Conservation (phyloP, 1,140 invertebrate genomes). For the Cataglyphis hispanica region DNA sequence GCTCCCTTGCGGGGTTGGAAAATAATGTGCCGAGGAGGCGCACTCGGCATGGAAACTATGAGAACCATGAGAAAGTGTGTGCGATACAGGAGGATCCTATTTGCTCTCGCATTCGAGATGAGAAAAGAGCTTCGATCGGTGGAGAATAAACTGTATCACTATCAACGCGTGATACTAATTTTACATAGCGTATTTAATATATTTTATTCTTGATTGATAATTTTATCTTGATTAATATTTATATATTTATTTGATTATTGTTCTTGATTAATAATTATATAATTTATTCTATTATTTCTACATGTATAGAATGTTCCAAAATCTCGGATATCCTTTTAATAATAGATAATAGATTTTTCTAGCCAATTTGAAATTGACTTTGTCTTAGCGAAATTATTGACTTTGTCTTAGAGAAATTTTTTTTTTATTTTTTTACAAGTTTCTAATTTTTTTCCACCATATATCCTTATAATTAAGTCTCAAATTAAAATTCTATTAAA, state of each 20-base stretch:
- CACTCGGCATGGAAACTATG: constrained; percentile 38
- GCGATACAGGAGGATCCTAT: background rate
- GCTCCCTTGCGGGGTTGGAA: constrained; percentile 59
- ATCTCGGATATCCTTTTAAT: no score
- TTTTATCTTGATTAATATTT: no score
- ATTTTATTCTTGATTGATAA: background rate
- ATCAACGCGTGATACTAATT: constrained; percentile 38
- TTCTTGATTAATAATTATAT: constrained; percentile 2
- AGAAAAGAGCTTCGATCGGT: background rate
- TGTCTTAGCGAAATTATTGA: no score
- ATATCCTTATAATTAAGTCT: no score
- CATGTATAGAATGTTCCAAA: no score
- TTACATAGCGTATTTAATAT: background rate
- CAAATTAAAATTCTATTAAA: no score
- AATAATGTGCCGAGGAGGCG: constrained; percentile 60
- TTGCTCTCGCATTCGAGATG: constrained; percentile 34
- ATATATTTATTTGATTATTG: no score
- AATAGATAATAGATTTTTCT: no score
- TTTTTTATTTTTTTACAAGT: no score
- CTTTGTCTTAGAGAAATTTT: no score
- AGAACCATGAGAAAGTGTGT: constrained; percentile 55
- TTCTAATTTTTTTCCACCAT: no score
- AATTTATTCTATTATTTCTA: background rate
- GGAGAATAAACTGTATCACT: constrained; percentile 19
- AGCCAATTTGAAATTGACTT: no score